phyloP scores from a whole-genome alignment of 2,797 vertebrate species.

The Ctenopoma kingsleyae region DNA sequence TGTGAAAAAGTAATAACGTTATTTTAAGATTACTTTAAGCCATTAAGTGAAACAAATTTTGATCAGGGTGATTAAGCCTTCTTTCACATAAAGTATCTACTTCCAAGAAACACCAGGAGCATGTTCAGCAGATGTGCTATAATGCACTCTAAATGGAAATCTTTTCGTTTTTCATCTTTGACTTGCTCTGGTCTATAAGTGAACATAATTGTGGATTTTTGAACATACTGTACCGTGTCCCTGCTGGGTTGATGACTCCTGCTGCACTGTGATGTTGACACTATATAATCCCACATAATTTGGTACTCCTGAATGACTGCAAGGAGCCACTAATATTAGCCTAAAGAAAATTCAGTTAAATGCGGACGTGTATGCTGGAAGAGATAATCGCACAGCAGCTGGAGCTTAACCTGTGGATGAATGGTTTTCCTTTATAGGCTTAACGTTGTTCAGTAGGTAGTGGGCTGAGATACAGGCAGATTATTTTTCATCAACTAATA shows the following conservation, averaged over 20 bases:
- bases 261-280: neutral
- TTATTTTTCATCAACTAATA: neutral
- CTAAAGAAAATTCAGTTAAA: conserved; percentile 1
- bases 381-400: conserved; percentile 9
- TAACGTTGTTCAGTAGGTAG: neutral
- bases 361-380: neutral
- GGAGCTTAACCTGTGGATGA: neutral
- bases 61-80: neutral
- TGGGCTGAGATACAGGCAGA: neutral
- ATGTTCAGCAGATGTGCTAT: neutral
- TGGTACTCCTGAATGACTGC: neutral
- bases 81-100: too few relatives aligned
- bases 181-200: neutral
- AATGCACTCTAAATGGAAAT: neutral
- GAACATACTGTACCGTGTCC: neutral
- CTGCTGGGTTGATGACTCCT: neutral
- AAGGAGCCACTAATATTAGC: neutral
- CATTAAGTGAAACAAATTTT: neutral
- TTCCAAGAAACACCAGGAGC: neutral
- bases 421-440: neutral
- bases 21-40: neutral
- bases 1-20: too few relatives aligned
- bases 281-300: neutral
- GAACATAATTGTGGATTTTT: neutral
- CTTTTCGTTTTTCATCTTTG: neutral